Conservation (phyloP, 1,140 invertebrate genomes). For the Leptinotarsa lineolata region DNA sequence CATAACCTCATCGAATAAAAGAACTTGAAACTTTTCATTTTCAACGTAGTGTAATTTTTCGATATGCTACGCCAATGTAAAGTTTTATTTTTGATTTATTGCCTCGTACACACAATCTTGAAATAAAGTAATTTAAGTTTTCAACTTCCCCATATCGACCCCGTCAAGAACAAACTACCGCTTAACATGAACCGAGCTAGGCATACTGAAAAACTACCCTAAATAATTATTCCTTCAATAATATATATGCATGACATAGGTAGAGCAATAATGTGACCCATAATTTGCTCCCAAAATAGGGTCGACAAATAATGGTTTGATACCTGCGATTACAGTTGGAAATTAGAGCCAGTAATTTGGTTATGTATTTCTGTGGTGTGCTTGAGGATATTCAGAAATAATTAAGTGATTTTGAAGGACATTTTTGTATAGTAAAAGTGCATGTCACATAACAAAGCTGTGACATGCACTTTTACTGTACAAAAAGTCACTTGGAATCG, state of each 20-base stretch:
- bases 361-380: conserved; percentile 1
- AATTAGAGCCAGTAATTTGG: not conserved
- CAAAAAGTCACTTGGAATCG: too few relatives aligned
- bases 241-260: conserved; percentile 1
- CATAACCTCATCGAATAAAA: too few relatives aligned
- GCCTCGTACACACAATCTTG: not conserved
- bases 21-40: too few relatives aligned
- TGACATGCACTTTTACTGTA: too few relatives aligned
- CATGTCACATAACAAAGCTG: too few relatives aligned
- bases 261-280: not conserved
- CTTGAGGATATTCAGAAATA: not conserved
- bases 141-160: conserved; percentile 4
- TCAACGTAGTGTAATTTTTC: too few relatives aligned
- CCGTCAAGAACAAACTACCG: not conserved
- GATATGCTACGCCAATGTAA: not conserved
- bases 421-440: too few relatives aligned
- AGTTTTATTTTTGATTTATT: not conserved
- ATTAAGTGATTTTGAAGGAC: not conserved
- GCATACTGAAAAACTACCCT: conserved; percentile 1
- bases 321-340: not conserved
- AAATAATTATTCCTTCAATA: conserved; percentile 9
- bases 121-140: conserved; percentile 4
- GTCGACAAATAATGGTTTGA: conserved; percentile 5
- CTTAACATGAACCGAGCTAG: not conserved
- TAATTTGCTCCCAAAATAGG: conserved; percentile 3